These are phyloP conservation scores for Penaeus indicus DNA, from an alignment of 1,140 invertebrate genomes.

Conservation along the genomic window DNA sequence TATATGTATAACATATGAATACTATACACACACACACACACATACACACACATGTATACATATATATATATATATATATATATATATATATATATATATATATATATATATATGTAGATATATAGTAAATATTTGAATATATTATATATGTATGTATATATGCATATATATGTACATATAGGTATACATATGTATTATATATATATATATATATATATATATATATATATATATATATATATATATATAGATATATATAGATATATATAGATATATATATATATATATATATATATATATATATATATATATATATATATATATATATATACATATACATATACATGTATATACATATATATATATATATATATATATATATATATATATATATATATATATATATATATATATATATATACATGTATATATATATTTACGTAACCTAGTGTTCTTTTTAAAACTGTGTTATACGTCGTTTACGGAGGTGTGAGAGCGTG, in stretches of 20 bases:
- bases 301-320: constrained; percentile 15
- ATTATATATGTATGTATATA: constrained; percentile 1
- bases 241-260: constrained; percentile 21
- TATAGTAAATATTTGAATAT: background rate
- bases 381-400: constrained; percentile 20
- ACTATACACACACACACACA: too few relatives aligned
- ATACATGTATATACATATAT: too few relatives aligned
- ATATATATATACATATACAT: background rate
- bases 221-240: constrained; percentile 45
- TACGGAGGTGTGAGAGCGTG: too few relatives aligned
- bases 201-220: constrained; percentile 23
- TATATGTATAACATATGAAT: too few relatives aligned
- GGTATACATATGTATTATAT: too few relatives aligned
- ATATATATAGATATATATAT: background rate
- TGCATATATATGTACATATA: background rate
- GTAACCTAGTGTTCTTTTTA: too few relatives aligned
- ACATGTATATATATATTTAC: too few relatives aligned
- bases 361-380: background rate
- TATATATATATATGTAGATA: background rate
- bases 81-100: background rate
- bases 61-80: constrained; percentile 32
- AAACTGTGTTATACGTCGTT: too few relatives aligned
- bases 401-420: too few relatives aligned
- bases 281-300: constrained; percentile 26
- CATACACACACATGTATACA: constrained; percentile 11